phyloP scores from a whole-genome alignment of 2,797 vertebrate species.

The Hybognathus amarus region DNA sequence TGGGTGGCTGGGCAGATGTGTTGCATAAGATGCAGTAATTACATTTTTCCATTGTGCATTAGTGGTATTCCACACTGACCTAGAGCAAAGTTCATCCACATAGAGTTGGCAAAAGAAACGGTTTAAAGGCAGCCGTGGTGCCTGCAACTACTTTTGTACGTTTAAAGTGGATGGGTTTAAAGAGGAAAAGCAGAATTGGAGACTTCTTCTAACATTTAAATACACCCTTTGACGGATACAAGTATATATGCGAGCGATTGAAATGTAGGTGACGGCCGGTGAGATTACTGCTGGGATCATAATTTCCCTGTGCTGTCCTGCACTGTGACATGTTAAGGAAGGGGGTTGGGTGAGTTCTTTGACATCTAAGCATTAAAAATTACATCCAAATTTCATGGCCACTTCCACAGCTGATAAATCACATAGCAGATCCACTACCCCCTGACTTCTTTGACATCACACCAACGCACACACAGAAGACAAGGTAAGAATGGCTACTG shows the following conservation, averaged over 20 bases:
- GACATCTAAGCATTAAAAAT: conserved; percentile 25
- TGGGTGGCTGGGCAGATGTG: conserved; percentile 48
- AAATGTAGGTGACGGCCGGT: background rate
- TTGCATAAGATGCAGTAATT: conserved; percentile 46
- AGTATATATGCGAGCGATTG: background rate
- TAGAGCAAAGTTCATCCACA: conserved; percentile 27
- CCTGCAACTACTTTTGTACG: conserved; percentile 4
- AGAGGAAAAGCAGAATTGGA: conserved; percentile 5
- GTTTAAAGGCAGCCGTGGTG: conserved; percentile 35
- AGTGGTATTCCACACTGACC: conserved; percentile 44
- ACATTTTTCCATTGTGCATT: conserved; percentile 57
- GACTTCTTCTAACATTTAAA: conserved; percentile 12
- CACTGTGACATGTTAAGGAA: conserved; percentile 22
- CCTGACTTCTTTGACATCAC: conserved; percentile 25
- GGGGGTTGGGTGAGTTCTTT: background rate
- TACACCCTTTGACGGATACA: conserved; percentile 7
- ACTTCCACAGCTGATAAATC: conserved; percentile 43
- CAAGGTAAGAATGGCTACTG: conserved; percentile 19
- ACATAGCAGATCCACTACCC: conserved; percentile 17
- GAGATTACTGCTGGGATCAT: conserved; percentile 14
- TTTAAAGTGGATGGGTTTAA: conserved; percentile 22
- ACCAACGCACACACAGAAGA: conserved; percentile 39
- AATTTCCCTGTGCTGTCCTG: conserved; percentile 18
- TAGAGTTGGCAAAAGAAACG: conserved; percentile 25
- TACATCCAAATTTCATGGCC: conserved; percentile 40